Evolutionary conservation across 2,888 invertebrate genomes (phyloP), one percentile per base, ranked within the genome.

Genomic region (Patella pellucida): DNA sequence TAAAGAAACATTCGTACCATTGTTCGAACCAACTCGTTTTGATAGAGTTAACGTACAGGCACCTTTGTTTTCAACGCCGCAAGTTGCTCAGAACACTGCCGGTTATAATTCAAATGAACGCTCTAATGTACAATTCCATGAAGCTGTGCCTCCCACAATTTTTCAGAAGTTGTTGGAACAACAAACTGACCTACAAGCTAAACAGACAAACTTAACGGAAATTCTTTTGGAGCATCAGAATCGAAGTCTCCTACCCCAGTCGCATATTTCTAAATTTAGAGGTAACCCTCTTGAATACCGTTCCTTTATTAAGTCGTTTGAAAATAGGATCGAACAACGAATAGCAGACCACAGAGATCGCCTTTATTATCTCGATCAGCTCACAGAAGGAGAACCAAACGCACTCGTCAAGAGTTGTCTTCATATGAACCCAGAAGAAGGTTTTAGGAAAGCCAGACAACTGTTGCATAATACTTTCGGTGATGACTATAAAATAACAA

Each of bases 221-320:
- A 19, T 62, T n/a, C n/a, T 62, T 0, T 62, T 62, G 23, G 11
- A n/a, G n/a, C 62, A 62, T 19, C 62, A 62, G n/a, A 62, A 23
- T 19, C 4, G 62, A 62, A 62, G 62, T 62, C 62, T 62, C 11
- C 62, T 62, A 68, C 79, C 79, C 1, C 50, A 70, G 16, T 14
- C 74, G 5, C 78, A 81, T n/a, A 72, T 81, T 27, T 75, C 67
- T 52, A 75, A 77, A 41, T 81, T 81, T 70, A 51, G 67, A 54
- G 79, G 81, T 41, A 68, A 80, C 41, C 78, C 78, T 0, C 62
- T 79, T 7, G 67, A 77, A 23, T 77, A 74, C 56, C 27, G 50
- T 16, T 70, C 50, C n/a, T 77, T 77, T 51, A 74, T 77, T 5
- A 41, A 75, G 52, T 69, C 75, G 52, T 75, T 27, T 51, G 71